Conservation (phyloP, 2,888 invertebrate species). For the Zygogramma bicolorata region DNA sequence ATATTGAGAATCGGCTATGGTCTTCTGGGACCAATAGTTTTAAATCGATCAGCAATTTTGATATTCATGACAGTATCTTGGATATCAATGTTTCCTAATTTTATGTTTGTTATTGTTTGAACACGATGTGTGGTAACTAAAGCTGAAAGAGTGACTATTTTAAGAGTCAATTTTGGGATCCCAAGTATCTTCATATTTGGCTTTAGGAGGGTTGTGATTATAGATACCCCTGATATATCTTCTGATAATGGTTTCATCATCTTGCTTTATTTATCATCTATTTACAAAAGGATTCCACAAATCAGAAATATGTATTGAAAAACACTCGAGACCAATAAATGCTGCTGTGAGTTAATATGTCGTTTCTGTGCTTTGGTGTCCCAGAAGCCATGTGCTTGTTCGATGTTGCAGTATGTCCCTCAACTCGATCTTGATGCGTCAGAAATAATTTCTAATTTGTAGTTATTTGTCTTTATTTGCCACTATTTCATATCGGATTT, state of each 20-base stretch:
- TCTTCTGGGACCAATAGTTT: neutral
- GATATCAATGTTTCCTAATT: neutral
- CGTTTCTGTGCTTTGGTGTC: no score
- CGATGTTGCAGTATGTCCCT: no score
- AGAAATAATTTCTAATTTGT: no score
- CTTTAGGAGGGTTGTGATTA: neutral
- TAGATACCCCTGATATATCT: conserved; percentile 8
- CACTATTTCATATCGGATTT: no score
- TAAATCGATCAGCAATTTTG: neutral
- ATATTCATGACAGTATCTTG: neutral
- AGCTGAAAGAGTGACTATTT: no score
- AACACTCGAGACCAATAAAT: neutral
- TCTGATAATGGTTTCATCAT: neutral
- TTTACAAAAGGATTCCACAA: neutral
- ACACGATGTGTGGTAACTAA: neutral
- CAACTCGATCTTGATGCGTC: no score
- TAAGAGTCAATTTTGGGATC: neutral
- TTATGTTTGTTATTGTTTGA: neutral
- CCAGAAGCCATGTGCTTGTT: no score
- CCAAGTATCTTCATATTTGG: conserved; percentile 17
- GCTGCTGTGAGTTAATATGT: no score
- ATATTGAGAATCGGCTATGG: neutral
- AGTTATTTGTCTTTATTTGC: no score
- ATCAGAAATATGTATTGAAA: neutral
- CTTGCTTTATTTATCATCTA: neutral